Percentiles rank a stretch among this genome's conserved stretches.
Conservation (phyloP, 2,888 invertebrate species). For the Agriopis leucophaearia region DNA sequence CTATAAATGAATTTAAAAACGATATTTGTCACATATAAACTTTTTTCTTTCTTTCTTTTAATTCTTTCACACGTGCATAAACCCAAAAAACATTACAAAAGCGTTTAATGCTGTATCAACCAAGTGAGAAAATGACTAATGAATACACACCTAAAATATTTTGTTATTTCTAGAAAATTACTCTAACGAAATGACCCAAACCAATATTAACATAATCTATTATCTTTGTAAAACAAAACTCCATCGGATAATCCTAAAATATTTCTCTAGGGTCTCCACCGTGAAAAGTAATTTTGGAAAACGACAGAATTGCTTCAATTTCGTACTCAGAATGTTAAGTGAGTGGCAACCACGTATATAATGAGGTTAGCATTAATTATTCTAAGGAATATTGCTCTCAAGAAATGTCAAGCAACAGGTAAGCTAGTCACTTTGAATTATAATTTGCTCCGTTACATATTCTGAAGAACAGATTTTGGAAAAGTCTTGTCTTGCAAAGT, state of each 20-base stretch:
- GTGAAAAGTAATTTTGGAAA: constrained; percentile 36
- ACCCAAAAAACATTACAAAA: too few relatives aligned
- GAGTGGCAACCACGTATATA: constrained; percentile 26
- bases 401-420: constrained; percentile 31
- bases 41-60: too few relatives aligned
- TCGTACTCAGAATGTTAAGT: constrained; percentile 37
- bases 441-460: constrained; percentile 3
- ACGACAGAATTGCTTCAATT: constrained; percentile 31
- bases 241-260: constrained; percentile 25
- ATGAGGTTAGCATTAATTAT: constrained; percentile 24
- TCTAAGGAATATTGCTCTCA: constrained; percentile 8
- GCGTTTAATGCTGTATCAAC: too few relatives aligned
- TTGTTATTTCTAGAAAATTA: constrained; percentile 5
- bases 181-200: constrained; percentile 11
- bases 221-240: constrained; percentile 23
- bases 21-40: too few relatives aligned
- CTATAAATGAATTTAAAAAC: too few relatives aligned
- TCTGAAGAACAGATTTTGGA: background rate
- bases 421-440: constrained; percentile 13
- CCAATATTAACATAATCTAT: constrained; percentile 30
- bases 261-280: constrained; percentile 15
- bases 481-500: background rate
- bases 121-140: background rate
- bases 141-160: background rate
- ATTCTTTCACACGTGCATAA: too few relatives aligned